Conservation (phyloP, 1,140 invertebrate species). For the Bombus ignitus region DNA sequence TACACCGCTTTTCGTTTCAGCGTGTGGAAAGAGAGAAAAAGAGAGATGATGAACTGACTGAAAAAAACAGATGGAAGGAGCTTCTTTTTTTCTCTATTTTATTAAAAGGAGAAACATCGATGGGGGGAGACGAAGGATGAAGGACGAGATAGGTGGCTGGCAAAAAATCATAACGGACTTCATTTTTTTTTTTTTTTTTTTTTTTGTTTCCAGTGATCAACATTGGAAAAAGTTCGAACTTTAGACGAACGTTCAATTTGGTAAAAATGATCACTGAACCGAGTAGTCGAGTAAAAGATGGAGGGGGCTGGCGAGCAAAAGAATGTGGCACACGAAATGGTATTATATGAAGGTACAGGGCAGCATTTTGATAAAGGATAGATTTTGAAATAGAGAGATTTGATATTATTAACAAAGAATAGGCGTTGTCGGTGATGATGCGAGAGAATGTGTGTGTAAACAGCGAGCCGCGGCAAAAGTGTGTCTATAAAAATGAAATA, state of each 20-base stretch:
- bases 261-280: not conserved
- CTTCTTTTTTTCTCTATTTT: not conserved
- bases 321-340: not conserved
- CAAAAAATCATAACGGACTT: not conserved
- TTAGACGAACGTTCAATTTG: not conserved
- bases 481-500: constrained; percentile 39
- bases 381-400: not conserved
- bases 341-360: not conserved
- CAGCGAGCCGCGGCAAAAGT: constrained; percentile 49
- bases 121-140: not conserved
- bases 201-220: not conserved
- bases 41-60: constrained; percentile 23
- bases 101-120: not conserved
- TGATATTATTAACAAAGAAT: not conserved
- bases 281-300: not conserved
- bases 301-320: constrained; percentile 25
- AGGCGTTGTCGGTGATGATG: constrained; percentile 43
- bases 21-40: constrained; percentile 36
- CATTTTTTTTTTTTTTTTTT: not conserved
- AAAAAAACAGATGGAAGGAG: constrained; percentile 7
- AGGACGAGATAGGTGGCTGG: not conserved
- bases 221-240: not conserved
- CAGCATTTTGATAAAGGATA: not conserved
- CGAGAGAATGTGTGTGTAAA: constrained; percentile 50
- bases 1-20: not conserved